Evolutionary conservation across 2,888 invertebrate genomes (phyloP), one percentile per base, ranked within the genome.

Genomic region (Rotaria magnacalcarata): DNA sequence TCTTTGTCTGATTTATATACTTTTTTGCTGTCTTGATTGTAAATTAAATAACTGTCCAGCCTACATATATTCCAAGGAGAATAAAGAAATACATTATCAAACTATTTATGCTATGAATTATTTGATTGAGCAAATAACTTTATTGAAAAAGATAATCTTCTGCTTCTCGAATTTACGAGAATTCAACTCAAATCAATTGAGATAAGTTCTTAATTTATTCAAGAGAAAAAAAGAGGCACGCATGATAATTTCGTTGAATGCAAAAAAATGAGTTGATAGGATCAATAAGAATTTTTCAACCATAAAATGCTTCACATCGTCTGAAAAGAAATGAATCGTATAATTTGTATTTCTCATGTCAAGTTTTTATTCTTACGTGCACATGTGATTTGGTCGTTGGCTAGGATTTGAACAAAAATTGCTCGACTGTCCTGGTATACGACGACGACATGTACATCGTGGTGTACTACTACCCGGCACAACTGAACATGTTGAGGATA

Each of bases 361-460:
- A 43, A 75, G 11, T 47, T 24, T n/a, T 47, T 10, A 1, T 80
- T 24, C 80, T 80, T 80, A 80, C 80, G 47, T 80, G 80, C 80
- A 80, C 80, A 80, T 80, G 6, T 24, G 6, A 47, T 80, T 47
- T 24, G 80, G 80, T 80, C 80, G 80, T 80, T 80, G 80, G 14
- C n/a, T 47, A 0, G 47, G 2, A 80, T 19, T n/a, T 80, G 80
- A 24, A 80, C 80, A 80, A 47, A n/a, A 80, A n/a, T 80, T 80
- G 19, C 47, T n/a, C 11, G 24, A 0, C 24, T 80, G 80, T 80
- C 80, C 80, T 47, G 7, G 80, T 80, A 80, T 47, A 47, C 47
- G 80, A 11, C 80, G 43, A n/a, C 80, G 43, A n/a, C 80, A 80
- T n/a, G 47, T n/a, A n/a, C 80, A 80, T 24, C n/a, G 7, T 80